Evolutionary conservation across 2,113 vertebrate genomes (phyloP).

Genomic region (Poicephalus meyeri): DNA sequence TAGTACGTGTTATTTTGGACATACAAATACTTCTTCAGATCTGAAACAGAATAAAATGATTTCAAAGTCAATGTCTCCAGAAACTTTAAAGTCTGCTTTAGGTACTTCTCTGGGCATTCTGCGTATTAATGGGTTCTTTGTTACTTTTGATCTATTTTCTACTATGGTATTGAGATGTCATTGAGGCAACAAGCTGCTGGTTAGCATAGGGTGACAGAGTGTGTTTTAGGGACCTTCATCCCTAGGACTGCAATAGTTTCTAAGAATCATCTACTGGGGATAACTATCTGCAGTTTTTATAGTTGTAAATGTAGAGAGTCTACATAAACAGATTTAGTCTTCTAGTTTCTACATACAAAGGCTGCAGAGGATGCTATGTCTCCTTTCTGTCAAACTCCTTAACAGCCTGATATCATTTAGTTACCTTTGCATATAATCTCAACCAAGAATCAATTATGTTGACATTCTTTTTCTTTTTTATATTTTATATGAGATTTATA

Average conservation of each 20-base stretch:
- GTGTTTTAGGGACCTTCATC: background rate
- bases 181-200: background rate
- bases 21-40: background rate
- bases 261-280: background rate
- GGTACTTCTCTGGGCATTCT: background rate
- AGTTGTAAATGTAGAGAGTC: background rate
- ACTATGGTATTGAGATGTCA: background rate
- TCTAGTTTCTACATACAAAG: background rate
- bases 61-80: background rate
- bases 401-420: background rate
- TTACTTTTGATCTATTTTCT: background rate
- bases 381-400: background rate
- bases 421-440: background rate
- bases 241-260: background rate
- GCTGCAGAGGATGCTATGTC: fast-evolving
- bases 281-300: background rate
- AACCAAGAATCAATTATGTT: background rate
- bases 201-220: background rate
- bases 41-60: background rate
- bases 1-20: background rate
- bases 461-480: background rate
- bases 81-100: background rate
- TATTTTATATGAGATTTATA: background rate
- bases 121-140: background rate
- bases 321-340: background rate